Conservation (phyloP, 2,113 vertebrate species). For the Takifugu flavidus region DNA sequence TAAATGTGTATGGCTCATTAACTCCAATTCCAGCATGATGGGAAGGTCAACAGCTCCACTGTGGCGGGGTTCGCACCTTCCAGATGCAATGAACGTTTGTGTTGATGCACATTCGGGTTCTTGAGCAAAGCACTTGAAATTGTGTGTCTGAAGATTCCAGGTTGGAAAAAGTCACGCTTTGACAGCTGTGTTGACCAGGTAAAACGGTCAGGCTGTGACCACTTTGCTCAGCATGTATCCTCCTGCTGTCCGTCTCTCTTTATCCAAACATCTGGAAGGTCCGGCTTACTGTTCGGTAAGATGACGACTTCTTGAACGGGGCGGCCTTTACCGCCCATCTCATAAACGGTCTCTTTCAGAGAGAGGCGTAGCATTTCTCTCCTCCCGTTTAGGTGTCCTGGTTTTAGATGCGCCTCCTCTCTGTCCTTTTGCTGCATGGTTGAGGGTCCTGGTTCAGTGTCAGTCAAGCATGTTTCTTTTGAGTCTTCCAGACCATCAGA, state of each 20-base stretch:
- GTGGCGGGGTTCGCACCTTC: slow-evolving; percentile 10
- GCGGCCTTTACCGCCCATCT: slow-evolving; percentile 78
- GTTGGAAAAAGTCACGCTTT: slow-evolving; percentile 25
- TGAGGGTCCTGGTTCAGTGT: slow-evolving; percentile 76
- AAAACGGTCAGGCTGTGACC: slow-evolving; percentile 29
- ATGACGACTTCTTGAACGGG: slow-evolving; percentile 80
- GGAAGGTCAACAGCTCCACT: slow-evolving; percentile 15
- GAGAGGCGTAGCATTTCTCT: slow-evolving; percentile 90
- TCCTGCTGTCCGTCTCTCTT: slow-evolving; percentile 85
- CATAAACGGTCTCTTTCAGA: slow-evolving; percentile 86
- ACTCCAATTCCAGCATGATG: slow-evolving; percentile 14
- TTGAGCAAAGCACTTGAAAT: slow-evolving; percentile 1
- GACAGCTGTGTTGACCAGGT: slow-evolving; percentile 24
- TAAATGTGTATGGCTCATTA: slow-evolving; percentile 33
- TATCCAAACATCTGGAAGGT: slow-evolving; percentile 95
- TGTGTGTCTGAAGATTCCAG: slow-evolving; percentile 1
- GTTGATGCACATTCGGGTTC: background rate
- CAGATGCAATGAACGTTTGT: slow-evolving; percentile 43
- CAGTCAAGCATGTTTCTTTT: slow-evolving; percentile 86
- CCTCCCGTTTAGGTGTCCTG: slow-evolving; percentile 88
- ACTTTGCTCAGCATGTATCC: slow-evolving; percentile 73
- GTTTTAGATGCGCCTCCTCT: slow-evolving; percentile 59
- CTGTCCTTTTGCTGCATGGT: slow-evolving; percentile 30
- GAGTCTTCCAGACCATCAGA: slow-evolving; percentile 89
- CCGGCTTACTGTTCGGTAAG: slow-evolving; percentile 93